These are phyloP conservation scores for Drosophila sucinea DNA, from an alignment of 1,140 invertebrate genomes.

Conservation along the genomic window DNA sequence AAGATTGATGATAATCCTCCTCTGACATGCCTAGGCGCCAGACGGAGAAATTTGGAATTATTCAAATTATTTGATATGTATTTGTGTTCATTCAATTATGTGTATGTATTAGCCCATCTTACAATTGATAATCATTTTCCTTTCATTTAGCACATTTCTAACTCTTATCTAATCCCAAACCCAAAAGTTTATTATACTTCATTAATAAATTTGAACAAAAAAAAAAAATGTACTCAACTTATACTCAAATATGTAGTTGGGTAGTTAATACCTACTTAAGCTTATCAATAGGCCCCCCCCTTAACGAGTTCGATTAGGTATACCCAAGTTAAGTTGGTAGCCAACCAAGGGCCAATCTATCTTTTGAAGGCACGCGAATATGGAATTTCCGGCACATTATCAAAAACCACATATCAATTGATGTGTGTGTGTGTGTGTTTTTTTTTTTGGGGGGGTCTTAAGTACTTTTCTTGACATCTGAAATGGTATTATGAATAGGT, in stretches of 20 bases:
- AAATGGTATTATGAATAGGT: conserved; percentile 7
- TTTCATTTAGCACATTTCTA: background rate
- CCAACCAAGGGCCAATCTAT: conserved; percentile 11
- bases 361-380: background rate
- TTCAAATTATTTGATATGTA: background rate
- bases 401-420: background rate
- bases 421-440: background rate
- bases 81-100: background rate
- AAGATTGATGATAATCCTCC: conserved; percentile 1
- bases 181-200: background rate
- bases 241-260: background rate
- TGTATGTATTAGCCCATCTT: background rate
- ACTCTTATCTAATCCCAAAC: background rate
- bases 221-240: too few relatives aligned
- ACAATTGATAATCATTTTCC: background rate
- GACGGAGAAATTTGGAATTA: background rate
- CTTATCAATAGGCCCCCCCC: background rate
- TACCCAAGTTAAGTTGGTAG: background rate
- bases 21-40: background rate
- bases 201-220: background rate
- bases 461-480: conserved; percentile 15
- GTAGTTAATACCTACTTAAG: background rate
- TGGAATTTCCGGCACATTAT: background rate
- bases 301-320: background rate
- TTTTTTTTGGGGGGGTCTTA: conserved; percentile 1